Evolutionary conservation across 2,113 vertebrate species (phyloP).

Genomic region (Dunckerocampus dactyliophorus): DNA sequence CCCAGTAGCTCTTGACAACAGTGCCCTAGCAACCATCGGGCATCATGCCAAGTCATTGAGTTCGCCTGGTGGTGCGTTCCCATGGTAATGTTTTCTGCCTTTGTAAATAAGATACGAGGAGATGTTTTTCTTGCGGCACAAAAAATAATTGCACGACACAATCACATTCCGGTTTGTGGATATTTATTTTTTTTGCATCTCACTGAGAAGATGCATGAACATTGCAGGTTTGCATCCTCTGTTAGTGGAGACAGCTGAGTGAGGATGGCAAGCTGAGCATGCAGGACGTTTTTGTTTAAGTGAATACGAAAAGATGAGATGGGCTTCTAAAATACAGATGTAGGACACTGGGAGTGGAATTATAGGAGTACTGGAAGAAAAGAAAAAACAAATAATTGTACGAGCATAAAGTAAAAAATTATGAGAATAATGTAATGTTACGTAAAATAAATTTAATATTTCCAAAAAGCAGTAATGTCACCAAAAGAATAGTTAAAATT

Average conservation of each 20-base stretch:
- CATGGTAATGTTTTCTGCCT: slow-evolving; percentile 74
- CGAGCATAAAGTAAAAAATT: background rate
- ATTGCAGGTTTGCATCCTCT: slow-evolving; percentile 3
- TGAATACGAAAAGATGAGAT: background rate
- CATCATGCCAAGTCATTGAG: slow-evolving; percentile 72
- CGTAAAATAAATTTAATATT: too few relatives aligned
- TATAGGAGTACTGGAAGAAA: background rate
- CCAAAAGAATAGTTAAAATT: too few relatives aligned
- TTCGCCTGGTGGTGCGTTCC: slow-evolving; percentile 74
- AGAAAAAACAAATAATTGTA: background rate
- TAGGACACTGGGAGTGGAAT: background rate
- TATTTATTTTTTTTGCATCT: slow-evolving; percentile 23
- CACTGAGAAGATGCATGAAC: slow-evolving; percentile 28
- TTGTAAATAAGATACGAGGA: slow-evolving; percentile 71
- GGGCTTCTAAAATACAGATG: background rate
- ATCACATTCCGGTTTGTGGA: slow-evolving; percentile 34
- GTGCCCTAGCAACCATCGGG: slow-evolving; percentile 77
- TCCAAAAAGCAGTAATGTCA: too few relatives aligned
- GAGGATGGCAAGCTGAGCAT: background rate
- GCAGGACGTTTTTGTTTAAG: background rate
- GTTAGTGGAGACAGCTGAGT: background rate
- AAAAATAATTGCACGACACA: slow-evolving; percentile 46
- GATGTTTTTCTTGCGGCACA: slow-evolving; percentile 28
- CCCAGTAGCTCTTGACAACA: slow-evolving; percentile 70
- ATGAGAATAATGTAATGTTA: background rate